Conservation (phyloP, 2,888 invertebrate species). For the Rhingia campestris region DNA sequence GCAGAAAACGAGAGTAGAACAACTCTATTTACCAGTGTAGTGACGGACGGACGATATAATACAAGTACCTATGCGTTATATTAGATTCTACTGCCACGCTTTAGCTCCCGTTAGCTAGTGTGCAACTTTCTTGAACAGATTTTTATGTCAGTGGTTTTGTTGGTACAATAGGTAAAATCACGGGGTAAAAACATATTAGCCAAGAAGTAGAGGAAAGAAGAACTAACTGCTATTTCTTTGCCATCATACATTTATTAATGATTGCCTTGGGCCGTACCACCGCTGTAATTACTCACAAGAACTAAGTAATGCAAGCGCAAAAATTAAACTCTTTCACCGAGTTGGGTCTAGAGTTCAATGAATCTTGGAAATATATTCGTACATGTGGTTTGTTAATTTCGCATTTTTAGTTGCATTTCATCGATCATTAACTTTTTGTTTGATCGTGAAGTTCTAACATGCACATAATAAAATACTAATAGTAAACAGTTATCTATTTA, state of each 20-base stretch:
- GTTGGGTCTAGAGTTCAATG: constrained; percentile 49
- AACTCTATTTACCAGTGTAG: constrained; percentile 26
- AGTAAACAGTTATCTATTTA: neutral
- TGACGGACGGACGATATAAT: neutral
- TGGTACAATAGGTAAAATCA: constrained; percentile 11
- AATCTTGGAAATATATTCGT: constrained; percentile 33
- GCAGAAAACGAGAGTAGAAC: constrained; percentile 71
- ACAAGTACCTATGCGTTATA: neutral
- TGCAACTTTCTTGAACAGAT: constrained; percentile 72
- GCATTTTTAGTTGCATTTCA: constrained; percentile 34
- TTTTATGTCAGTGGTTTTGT: constrained; percentile 72
- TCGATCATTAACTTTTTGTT: constrained; percentile 39
- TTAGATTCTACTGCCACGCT: constrained; percentile 54
- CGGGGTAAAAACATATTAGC: constrained; percentile 14
- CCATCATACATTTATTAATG: constrained; percentile 64
- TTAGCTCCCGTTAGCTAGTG: constrained; percentile 57
- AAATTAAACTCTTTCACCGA: constrained; percentile 41
- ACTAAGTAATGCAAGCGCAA: constrained; percentile 58
- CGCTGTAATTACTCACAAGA: constrained; percentile 59
- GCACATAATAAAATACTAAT: neutral
- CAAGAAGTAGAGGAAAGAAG: constrained; percentile 21
- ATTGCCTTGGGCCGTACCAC: constrained; percentile 47
- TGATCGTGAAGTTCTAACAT: neutral
- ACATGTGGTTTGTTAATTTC: neutral
- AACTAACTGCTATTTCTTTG: constrained; percentile 55